Percentiles rank a stretch among this genome's conserved stretches.
Evolutionary conservation across 2,797 vertebrate species (phyloP).

Genomic region (Oryzias sinensis): DNA sequence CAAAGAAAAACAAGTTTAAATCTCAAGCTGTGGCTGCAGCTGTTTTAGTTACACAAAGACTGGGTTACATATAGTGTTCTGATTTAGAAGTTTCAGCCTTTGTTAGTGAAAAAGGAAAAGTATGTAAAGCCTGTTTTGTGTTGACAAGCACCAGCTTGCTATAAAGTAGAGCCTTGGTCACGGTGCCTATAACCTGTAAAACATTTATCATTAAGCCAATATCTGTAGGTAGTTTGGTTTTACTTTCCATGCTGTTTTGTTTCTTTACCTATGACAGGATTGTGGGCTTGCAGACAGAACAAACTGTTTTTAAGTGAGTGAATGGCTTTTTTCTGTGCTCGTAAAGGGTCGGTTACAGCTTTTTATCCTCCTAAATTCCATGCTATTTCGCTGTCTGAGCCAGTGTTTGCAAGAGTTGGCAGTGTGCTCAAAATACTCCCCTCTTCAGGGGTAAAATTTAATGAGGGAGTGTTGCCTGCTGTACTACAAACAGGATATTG

Average conservation of each 20-base stretch:
- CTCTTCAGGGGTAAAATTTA: constrained; percentile 1
- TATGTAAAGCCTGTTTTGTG: constrained; percentile 31
- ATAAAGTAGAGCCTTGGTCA: constrained; percentile 18
- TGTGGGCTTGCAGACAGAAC: constrained; percentile 11
- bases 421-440: background rate
- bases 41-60: constrained; percentile 41
- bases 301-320: constrained; percentile 15
- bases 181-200: constrained; percentile 4
- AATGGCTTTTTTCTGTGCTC: constrained; percentile 15
- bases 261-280: constrained; percentile 25
- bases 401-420: background rate
- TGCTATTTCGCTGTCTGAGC: background rate
- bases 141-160: constrained; percentile 12
- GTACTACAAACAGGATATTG: constrained; percentile 1
- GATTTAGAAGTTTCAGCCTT: constrained; percentile 29
- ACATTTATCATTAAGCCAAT: constrained; percentile 10
- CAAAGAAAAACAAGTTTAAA: constrained; percentile 42
- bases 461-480: background rate
- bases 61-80: constrained; percentile 48
- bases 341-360: constrained; percentile 3
- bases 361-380: constrained; percentile 4
- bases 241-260: constrained; percentile 18
- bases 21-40: constrained; percentile 38
- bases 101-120: constrained; percentile 45
- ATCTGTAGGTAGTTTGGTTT: constrained; percentile 31